Percentiles rank a stretch among this genome's conserved stretches.
phyloP scores from a whole-genome alignment of 2,113 vertebrate genomes.

The Cyphomyrus discorhynchus region DNA sequence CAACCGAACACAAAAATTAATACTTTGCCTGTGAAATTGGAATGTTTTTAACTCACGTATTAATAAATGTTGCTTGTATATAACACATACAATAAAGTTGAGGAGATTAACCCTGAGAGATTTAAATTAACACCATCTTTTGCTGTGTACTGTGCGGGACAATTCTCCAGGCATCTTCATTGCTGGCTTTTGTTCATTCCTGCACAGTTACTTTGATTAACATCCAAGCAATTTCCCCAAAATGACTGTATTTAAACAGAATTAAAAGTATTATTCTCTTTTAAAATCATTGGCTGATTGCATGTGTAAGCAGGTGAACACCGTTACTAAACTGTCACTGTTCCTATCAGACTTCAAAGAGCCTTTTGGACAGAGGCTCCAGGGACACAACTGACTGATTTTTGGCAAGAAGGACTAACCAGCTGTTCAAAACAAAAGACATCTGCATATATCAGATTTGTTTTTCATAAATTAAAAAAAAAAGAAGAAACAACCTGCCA shows the following conservation, averaged over 20 bases:
- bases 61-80: not conserved
- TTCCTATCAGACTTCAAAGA: constrained; percentile 68
- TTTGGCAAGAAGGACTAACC: constrained; percentile 89
- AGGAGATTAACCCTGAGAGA: not conserved
- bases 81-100: not conserved
- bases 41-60: not conserved
- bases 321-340: constrained; percentile 41
- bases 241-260: not conserved
- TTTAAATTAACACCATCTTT: not conserved
- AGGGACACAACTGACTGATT: constrained; percentile 89
- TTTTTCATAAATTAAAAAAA: constrained; percentile 99
- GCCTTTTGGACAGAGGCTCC: constrained; percentile 62
- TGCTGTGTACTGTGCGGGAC: not conserved
- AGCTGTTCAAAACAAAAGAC: constrained; percentile 99
- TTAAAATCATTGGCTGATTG: not conserved
- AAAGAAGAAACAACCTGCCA: constrained; percentile 90
- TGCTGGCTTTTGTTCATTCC: not conserved
- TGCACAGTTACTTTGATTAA: not conserved
- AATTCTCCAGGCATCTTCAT: not conserved
- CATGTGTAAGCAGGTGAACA: constrained; percentile 5
- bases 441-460: constrained; percentile 99
- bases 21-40: not conserved
- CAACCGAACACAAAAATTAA: not conserved
- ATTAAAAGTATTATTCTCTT: not conserved
- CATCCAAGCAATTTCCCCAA: not conserved